Conservation (phyloP, 2,113 vertebrate species). For the human region DNA sequence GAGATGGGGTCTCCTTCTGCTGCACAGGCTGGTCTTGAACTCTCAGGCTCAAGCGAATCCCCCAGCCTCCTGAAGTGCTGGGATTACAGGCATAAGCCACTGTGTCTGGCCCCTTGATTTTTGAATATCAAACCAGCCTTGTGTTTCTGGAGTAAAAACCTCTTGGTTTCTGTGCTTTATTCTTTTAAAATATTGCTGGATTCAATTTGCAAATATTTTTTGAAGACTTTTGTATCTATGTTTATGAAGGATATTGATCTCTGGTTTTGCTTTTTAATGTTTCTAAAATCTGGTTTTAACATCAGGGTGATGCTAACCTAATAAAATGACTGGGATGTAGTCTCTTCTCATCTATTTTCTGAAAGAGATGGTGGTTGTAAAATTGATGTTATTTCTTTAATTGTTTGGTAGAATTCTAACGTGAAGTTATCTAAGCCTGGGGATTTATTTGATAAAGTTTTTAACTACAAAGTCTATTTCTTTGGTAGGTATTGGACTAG, state of each 20-base stretch:
- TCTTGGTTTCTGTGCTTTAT: background rate
- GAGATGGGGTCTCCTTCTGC: no score
- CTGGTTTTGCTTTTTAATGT: background rate
- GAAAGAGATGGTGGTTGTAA: background rate
- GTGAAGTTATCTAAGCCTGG: background rate
- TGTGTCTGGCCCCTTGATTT: no score
- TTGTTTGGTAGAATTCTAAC: background rate
- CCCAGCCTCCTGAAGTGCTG: no score
- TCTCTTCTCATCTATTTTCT: background rate
- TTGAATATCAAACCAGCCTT: background rate
- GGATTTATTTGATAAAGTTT: background rate
- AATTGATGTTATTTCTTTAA: background rate
- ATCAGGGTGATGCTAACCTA: background rate
- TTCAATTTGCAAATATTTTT: background rate
- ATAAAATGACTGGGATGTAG: background rate
- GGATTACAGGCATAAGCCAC: no score
- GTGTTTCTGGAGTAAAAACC: background rate
- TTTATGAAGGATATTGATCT: background rate
- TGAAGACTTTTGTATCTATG: background rate
- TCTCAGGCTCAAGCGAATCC: no score
- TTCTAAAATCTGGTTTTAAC: background rate
- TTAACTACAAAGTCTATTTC: background rate
- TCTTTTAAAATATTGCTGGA: background rate
- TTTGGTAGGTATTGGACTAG: background rate
- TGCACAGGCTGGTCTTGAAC: no score